Evolutionary conservation across 2,888 invertebrate species (phyloP).

Genomic region (Melinaea menophilus): DNA sequence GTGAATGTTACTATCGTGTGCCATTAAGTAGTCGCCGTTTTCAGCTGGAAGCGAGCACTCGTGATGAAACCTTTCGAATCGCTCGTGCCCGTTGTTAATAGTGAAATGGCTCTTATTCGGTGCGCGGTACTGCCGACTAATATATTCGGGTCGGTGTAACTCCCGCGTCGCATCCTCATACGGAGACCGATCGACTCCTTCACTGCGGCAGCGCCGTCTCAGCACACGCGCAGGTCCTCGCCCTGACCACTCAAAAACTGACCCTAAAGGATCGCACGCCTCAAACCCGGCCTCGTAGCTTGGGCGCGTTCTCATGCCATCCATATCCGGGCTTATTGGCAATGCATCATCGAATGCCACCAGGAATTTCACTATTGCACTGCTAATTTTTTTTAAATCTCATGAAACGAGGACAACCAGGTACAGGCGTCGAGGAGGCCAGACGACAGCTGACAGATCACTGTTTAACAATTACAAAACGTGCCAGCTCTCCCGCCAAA

Average conservation of each 20-base stretch:
- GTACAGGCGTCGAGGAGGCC: slow-evolving; percentile 57
- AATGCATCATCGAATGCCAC: slow-evolving; percentile 63
- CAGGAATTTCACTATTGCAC: slow-evolving; percentile 61
- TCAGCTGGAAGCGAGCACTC: slow-evolving; percentile 63
- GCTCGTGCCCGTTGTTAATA: slow-evolving; percentile 50
- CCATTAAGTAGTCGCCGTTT: slow-evolving; percentile 71
- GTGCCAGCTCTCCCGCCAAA: slow-evolving; percentile 72
- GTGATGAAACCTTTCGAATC: slow-evolving; percentile 54
- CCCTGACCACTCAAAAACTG: slow-evolving; percentile 63
- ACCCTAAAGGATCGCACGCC: slow-evolving; percentile 66
- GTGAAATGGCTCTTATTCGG: slow-evolving; percentile 67
- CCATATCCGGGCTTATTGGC: slow-evolving; percentile 66
- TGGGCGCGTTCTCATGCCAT: slow-evolving; percentile 66
- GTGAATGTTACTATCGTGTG: slow-evolving; percentile 57
- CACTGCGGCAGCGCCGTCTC: slow-evolving; percentile 73
- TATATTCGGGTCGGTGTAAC: slow-evolving; percentile 52
- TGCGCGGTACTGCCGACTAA: slow-evolving; percentile 49
- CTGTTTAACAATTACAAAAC: slow-evolving; percentile 54
- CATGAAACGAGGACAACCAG: slow-evolving; percentile 55
- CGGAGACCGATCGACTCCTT: slow-evolving; percentile 71
- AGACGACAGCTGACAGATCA: slow-evolving; percentile 68
- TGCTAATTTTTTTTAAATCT: slow-evolving; percentile 62
- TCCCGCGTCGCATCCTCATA: slow-evolving; percentile 69
- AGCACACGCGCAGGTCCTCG: slow-evolving; percentile 64
- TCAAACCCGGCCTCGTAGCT: slow-evolving; percentile 72